Percentiles rank a stretch among this genome's conserved stretches.
These are phyloP conservation scores for Silurus glanis DNA, from an alignment of 2,113 vertebrate genomes.

Conservation along the genomic window DNA sequence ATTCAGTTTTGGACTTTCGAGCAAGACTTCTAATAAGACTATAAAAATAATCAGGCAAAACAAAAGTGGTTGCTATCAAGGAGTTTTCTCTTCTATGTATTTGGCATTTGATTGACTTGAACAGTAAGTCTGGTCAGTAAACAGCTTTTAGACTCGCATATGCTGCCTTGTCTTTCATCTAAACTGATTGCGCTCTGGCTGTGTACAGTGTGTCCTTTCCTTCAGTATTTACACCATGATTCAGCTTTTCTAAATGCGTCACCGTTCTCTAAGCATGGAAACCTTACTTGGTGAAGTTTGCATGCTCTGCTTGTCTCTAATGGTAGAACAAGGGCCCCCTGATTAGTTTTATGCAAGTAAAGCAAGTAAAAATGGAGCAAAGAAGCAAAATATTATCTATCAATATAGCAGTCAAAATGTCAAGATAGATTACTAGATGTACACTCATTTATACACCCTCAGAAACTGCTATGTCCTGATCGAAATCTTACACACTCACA, in stretches of 20 bases:
- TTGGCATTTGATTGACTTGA: background rate
- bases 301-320: background rate
- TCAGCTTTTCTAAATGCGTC: slow-evolving; percentile 18
- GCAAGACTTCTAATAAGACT: background rate
- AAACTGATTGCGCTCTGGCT: slow-evolving; percentile 16
- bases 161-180: background rate
- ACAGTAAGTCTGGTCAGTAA: background rate
- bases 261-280: background rate
- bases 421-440: too few species aligned
- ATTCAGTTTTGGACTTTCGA: background rate
- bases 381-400: background rate
- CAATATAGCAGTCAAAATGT: background rate
- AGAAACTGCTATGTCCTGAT: too few species aligned
- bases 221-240: slow-evolving; percentile 17
- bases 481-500: background rate
- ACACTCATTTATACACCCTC: background rate
- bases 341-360: background rate
- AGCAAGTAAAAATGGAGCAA: background rate
- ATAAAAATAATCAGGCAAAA: background rate
- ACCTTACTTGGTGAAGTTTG: background rate
- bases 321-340: background rate
- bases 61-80: slow-evolving; percentile 1
- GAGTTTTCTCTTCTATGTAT: background rate
- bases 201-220: slow-evolving; percentile 14
- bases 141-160: background rate